phyloP scores from a whole-genome alignment of 2,113 vertebrate species.

The Psittacula cyanocephala region DNA sequence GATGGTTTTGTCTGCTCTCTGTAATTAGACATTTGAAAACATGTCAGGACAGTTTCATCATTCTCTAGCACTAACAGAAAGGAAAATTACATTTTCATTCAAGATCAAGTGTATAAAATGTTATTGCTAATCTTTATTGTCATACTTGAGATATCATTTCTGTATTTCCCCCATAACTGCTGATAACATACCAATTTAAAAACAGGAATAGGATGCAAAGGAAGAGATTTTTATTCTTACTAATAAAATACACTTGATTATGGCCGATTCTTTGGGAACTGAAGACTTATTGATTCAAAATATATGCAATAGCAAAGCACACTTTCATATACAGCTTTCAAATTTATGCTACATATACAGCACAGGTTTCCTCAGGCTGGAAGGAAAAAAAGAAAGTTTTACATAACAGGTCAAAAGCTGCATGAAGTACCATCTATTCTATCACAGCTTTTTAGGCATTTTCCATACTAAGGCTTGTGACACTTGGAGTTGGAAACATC shows the following conservation, averaged over 20 bases:
- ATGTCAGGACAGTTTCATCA: neutral
- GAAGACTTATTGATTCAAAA: neutral
- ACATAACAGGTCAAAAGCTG: neutral
- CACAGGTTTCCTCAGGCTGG: neutral
- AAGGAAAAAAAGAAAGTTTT: neutral
- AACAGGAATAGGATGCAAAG: neutral
- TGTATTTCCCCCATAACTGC: neutral
- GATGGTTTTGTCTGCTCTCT: neutral
- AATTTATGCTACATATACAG: neutral
- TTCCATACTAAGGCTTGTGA: neutral
- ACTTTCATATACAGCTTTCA: neutral
- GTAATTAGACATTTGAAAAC: neutral
- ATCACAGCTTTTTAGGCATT: neutral
- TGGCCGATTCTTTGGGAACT: neutral
- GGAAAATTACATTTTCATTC: neutral
- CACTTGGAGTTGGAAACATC: neutral
- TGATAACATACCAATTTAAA: neutral
- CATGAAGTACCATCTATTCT: neutral
- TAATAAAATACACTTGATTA: neutral
- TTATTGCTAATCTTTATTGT: neutral
- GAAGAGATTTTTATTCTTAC: neutral
- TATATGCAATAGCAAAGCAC: neutral
- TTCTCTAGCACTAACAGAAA: neutral
- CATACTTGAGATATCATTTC: neutral
- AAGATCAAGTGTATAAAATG: neutral